These are phyloP conservation scores for Paracentrotus lividus DNA, from an alignment of 53 echinoderm and acorn worm genomes.

Conservation along the genomic window DNA sequence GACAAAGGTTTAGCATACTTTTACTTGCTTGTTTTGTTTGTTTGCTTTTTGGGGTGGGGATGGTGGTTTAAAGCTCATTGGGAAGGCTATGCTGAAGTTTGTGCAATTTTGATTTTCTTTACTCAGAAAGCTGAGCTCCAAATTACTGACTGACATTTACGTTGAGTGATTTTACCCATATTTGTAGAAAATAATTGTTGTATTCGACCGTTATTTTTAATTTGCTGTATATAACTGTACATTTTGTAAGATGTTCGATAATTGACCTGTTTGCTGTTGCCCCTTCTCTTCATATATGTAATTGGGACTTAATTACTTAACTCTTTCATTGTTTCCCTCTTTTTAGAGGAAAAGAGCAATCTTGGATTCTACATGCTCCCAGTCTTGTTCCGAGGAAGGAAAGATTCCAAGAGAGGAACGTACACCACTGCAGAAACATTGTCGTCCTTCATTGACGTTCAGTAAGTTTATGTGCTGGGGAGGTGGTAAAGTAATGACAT, in stretches of 20 bases:
- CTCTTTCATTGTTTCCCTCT: constrained; percentile 29
- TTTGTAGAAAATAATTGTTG: constrained; percentile 22
- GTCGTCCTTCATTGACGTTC: constrained; percentile 50
- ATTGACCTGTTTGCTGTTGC: constrained; percentile 17
- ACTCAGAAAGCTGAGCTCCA: constrained; percentile 25
- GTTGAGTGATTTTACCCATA: constrained; percentile 15
- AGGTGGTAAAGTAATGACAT: background rate
- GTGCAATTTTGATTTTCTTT: constrained; percentile 7
- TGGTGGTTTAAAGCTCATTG: constrained; percentile 29
- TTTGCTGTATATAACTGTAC: background rate
- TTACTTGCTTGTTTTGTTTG: constrained; percentile 13
- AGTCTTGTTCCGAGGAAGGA: constrained; percentile 49
- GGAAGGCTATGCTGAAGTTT: background rate
- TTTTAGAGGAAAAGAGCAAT: constrained; percentile 53
- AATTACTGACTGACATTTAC: constrained; percentile 12
- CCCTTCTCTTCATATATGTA: constrained; percentile 13
- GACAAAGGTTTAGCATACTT: constrained; percentile 31
- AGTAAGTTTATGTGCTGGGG: constrained; percentile 1
- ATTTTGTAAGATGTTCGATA: background rate
- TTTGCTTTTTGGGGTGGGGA: background rate
- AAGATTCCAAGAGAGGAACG: constrained; percentile 41
- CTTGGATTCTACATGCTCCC: constrained; percentile 57
- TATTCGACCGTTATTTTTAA: background rate
- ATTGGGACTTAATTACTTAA: constrained; percentile 33
- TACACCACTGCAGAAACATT: constrained; percentile 50